Evolutionary conservation across 2,113 vertebrate genomes (phyloP), one percentile per base, ranked within the genome.

Genomic region (Paralichthys olivaceus): DNA sequence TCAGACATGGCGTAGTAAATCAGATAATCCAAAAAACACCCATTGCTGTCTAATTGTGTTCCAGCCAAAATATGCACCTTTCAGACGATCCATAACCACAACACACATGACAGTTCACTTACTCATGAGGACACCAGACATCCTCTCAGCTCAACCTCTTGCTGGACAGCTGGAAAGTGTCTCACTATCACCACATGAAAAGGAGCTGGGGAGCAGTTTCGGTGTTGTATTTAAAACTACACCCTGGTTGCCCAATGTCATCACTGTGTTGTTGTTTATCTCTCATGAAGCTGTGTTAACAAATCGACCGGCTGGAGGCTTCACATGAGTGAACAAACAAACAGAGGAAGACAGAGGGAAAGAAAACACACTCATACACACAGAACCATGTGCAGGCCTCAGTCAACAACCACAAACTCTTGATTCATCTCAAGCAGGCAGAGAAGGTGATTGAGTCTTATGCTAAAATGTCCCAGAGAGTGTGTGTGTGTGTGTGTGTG

Each of bases 51-150:
- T 74, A 61, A 54, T 79, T 81, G 64, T 29, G 45, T 55, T 76
- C 34, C 62, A 85, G 85, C n/a, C 87, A 84, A 84, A 85, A 91
- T 84, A 88, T 67, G 72, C 25, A 67, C 49, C 47, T 7, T 56
- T 58, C 78, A 82, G 64, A 87, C 69, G 17, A 74, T 57, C 37
- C 69, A 83, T 23, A 14, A 0, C n/a, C 79, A 59, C 49, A 79
- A 49, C 79, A 81, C 43, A 53, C 70, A 85, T 84, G 83, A 84
- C 80, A 62, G 17, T 7, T 22, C 67, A 43, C 83, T 90, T 74
- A 83, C 85, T 92, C 89, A 91, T 81, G 66, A 3, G 11, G 23
- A 49, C 7, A 1, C 4, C 77, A 89, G 86, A 80, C 86, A 8
- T 84, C 84, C 83, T 69, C 77, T 86, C 81, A 54, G 62, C 43